phyloP scores from a whole-genome alignment of 23 tunicate species.

The Diplosoma virens region DNA sequence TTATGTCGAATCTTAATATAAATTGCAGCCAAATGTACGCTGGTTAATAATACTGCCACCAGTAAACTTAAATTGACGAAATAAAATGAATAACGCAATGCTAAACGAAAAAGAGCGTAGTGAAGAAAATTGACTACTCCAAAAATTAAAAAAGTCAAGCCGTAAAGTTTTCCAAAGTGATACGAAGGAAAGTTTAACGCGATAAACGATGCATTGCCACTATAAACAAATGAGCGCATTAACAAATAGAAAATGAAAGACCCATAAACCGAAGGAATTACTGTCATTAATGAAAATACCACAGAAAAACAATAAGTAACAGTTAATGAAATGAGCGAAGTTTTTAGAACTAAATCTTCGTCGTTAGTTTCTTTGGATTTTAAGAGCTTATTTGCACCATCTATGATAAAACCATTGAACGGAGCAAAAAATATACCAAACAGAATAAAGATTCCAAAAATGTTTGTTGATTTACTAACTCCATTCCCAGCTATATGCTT shows the following conservation, averaged over 20 bases:
- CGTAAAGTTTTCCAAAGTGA: constrained; percentile 43
- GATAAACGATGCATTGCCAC: constrained; percentile 30
- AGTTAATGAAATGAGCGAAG: neutral
- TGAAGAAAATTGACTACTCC: constrained; percentile 28
- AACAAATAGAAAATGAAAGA: constrained; percentile 13
- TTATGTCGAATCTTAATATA: neutral
- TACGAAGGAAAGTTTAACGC: constrained; percentile 19
- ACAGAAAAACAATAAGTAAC: neutral
- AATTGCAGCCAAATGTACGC: constrained; percentile 18
- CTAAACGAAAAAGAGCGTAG: neutral
- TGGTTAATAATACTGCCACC: neutral
- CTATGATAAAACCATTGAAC: constrained; percentile 31
- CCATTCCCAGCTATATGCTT: neutral
- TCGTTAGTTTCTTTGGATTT: neutral
- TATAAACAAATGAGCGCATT: neutral
- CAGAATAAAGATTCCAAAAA: constrained; percentile 16
- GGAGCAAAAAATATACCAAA: constrained; percentile 25
- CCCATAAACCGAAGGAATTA: neutral
- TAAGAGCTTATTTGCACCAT: neutral
- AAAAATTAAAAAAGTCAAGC: constrained; percentile 2
- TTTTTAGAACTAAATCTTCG: neutral
- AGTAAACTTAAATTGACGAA: neutral
- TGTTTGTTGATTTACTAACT: constrained; percentile 6
- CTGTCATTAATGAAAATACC: neutral
- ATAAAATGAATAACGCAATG: neutral